Evolutionary conservation across 2,888 invertebrate genomes (phyloP).

Genomic region (Spisula solida): DNA sequence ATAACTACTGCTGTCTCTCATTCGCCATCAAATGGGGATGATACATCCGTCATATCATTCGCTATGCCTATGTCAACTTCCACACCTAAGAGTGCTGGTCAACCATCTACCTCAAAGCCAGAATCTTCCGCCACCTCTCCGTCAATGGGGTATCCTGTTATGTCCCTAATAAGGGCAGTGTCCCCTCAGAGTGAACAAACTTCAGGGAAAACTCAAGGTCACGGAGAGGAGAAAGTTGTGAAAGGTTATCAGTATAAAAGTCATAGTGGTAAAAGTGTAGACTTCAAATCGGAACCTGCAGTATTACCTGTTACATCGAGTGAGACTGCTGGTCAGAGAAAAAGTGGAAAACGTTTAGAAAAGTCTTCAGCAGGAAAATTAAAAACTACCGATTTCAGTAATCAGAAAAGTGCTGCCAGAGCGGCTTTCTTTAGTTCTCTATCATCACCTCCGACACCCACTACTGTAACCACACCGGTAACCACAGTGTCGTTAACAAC

Average conservation of each 20-base stretch:
- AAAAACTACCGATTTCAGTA: conserved; percentile 58
- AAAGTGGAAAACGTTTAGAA: conserved; percentile 31
- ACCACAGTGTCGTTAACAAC: conserved; percentile 52
- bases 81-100: conserved; percentile 67
- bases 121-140: conserved; percentile 65
- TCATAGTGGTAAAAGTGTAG: conserved; percentile 54
- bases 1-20: conserved; percentile 54
- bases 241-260: conserved; percentile 49
- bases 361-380: conserved; percentile 68
- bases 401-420: conserved; percentile 77
- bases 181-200: conserved; percentile 48
- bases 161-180: conserved; percentile 64
- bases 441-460: conserved; percentile 77
- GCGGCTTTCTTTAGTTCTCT: conserved; percentile 81
- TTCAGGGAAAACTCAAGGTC: conserved; percentile 13
- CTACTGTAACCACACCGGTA: conserved; percentile 64
- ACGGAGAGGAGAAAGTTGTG: conserved; percentile 28
- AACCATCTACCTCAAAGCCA: conserved; percentile 67
- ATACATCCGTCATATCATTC: conserved; percentile 69
- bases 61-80: conserved; percentile 73
- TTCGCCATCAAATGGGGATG: conserved; percentile 38
- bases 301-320: conserved; percentile 63
- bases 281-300: conserved; percentile 66
- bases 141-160: conserved; percentile 66
- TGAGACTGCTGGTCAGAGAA: conserved; percentile 48